Evolutionary conservation across 2,113 vertebrate genomes (phyloP).

Genomic region (Acanthisitta chloris): DNA sequence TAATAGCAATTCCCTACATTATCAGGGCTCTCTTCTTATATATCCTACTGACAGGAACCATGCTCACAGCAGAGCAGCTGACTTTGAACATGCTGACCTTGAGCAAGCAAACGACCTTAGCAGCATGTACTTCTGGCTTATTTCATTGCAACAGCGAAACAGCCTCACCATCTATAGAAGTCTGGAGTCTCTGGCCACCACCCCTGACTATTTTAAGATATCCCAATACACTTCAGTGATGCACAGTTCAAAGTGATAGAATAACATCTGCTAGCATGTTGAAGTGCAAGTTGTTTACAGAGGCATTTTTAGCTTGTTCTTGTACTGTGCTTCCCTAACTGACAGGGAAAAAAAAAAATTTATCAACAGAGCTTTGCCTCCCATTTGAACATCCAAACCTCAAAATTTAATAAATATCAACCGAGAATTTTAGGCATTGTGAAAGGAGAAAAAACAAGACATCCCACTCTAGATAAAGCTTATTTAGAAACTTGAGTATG

Average conservation of each 20-base stretch:
- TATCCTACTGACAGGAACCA: conserved; percentile 63
- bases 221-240: conserved; percentile 78
- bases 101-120: conserved; percentile 81
- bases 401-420: background rate
- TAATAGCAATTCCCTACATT: conserved; percentile 56
- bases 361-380: background rate
- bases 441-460: conserved; percentile 3
- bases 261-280: conserved; percentile 70
- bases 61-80: conserved; percentile 75
- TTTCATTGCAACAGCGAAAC: conserved; percentile 83
- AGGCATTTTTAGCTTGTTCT: conserved; percentile 42
- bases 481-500: conserved; percentile 24
- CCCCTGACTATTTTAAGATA: conserved; percentile 90
- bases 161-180: conserved; percentile 98
- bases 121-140: conserved; percentile 87
- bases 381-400: background rate
- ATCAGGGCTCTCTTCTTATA: conserved; percentile 11
- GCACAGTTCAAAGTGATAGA: conserved; percentile 73
- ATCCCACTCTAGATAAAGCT: background rate
- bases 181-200: conserved; percentile 82
- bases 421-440: background rate
- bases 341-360: background rate
- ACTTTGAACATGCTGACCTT: conserved; percentile 90
- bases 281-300: conserved; percentile 69
- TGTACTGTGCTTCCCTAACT: background rate